A percentile compares a stretch with the other conserved stretches of the same genome.
Evolutionary conservation across 2,888 invertebrate species (phyloP).

Genomic region (Lutraria lutraria): DNA sequence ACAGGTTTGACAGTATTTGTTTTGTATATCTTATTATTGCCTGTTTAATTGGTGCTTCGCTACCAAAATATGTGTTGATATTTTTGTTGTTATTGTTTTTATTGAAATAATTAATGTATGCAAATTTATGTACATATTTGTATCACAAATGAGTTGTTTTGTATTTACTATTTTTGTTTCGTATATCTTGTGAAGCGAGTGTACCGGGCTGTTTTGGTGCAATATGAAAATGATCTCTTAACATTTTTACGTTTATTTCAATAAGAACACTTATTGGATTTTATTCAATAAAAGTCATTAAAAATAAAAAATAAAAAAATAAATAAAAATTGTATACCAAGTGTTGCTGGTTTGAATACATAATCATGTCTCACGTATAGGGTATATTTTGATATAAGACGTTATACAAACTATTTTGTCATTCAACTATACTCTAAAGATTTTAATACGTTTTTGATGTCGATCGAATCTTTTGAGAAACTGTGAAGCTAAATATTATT

Average conservation of each 20-base stretch:
- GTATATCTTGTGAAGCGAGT: slow-evolving; percentile 10
- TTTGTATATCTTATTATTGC: too few relatives aligned
- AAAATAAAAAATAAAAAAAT: neutral
- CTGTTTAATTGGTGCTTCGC: neutral
- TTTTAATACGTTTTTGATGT: too few relatives aligned
- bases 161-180: neutral
- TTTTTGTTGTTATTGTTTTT: slow-evolving; percentile 10
- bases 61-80: slow-evolving; percentile 20
- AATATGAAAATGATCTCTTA: slow-evolving; percentile 39
- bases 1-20: neutral
- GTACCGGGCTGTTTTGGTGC: slow-evolving; percentile 43
- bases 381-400: too few relatives aligned
- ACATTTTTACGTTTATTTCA: slow-evolving; percentile 9
- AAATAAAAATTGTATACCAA: neutral
- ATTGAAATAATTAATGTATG: neutral
- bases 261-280: slow-evolving; percentile 21
- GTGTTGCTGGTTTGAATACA: slow-evolving; percentile 1
- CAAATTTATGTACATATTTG: neutral
- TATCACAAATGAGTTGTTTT: neutral
- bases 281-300: slow-evolving; percentile 8
- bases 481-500: too few relatives aligned
- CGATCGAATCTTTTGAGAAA: too few relatives aligned
- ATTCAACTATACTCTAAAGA: too few relatives aligned
- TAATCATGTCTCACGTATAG: neutral
- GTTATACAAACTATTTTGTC: too few relatives aligned